Evolutionary conservation across 2,888 invertebrate genomes (phyloP).

Genomic region (Tenthredo mesomela): DNA sequence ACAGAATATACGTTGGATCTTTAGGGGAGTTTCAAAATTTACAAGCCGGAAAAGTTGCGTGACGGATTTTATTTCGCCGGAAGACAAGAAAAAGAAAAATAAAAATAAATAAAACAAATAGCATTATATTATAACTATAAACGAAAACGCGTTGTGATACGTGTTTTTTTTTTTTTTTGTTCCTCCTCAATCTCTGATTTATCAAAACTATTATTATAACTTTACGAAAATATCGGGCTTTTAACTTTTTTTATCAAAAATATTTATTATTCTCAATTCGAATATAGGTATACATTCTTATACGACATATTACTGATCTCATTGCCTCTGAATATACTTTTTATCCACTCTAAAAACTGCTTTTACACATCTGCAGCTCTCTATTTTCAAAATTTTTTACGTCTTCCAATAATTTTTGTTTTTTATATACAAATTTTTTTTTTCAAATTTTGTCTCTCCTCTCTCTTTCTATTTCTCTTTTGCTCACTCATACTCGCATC

Average conservation of each 20-base stretch:
- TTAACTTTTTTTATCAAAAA: background rate
- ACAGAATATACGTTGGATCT: conserved; percentile 56
- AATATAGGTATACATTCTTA: conserved; percentile 1
- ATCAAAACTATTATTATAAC: no score
- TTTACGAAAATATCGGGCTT: no score
- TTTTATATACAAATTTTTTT: background rate
- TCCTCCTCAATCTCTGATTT: background rate
- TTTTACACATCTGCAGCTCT: conserved; percentile 2
- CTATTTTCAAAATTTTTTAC: background rate
- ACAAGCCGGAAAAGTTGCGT: background rate
- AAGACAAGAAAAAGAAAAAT: background rate
- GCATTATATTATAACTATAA: background rate
- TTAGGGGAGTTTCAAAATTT: background rate
- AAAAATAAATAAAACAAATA: background rate
- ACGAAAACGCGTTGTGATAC: background rate
- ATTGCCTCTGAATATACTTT: conserved; percentile 3
- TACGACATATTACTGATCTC: background rate
- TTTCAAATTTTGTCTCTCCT: background rate
- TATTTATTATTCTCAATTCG: background rate
- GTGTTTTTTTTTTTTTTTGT: background rate
- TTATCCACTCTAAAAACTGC: background rate
- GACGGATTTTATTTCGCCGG: background rate
- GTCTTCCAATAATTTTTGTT: background rate
- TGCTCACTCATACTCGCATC: conserved; percentile 3
- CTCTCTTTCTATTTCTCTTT: background rate